phyloP scores from a whole-genome alignment of 1,140 invertebrate species.

The Chrysoperla carnea region DNA sequence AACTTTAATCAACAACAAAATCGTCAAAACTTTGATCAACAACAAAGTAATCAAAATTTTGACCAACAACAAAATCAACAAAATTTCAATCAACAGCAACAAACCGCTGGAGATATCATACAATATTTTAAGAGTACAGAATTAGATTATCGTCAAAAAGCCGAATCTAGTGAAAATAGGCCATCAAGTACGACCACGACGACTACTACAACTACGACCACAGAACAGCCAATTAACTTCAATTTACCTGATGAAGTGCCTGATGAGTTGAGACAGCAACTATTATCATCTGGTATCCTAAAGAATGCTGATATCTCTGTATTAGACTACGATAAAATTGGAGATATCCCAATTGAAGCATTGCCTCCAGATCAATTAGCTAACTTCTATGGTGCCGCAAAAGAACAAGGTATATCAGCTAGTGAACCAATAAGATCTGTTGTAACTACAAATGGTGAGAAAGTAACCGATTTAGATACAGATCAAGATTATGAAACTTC shows the following conservation, averaged over 20 bases:
- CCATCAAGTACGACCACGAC: not conserved
- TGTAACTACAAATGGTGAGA: slow-evolving; percentile 35
- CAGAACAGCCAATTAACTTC: slow-evolving; percentile 31
- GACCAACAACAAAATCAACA: slow-evolving; percentile 1
- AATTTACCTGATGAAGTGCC: slow-evolving; percentile 72
- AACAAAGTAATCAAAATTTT: not conserved
- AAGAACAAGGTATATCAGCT: slow-evolving; percentile 40
- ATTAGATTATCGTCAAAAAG: slow-evolving; percentile 1
- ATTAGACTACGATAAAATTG: slow-evolving; percentile 71
- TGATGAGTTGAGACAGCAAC: slow-evolving; percentile 62
- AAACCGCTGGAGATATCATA: not conserved
- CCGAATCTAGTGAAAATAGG: slow-evolving; percentile 1
- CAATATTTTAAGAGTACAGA: not conserved
- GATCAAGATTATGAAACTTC: slow-evolving; percentile 3
- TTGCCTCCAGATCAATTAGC: slow-evolving; percentile 70
- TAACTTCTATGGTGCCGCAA: slow-evolving; percentile 63
- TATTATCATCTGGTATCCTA: slow-evolving; percentile 67
- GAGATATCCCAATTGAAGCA: slow-evolving; percentile 67
- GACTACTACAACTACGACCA: slow-evolving; percentile 21
- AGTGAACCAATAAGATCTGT: slow-evolving; percentile 46
- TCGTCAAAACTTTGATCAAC: slow-evolving; percentile 5
- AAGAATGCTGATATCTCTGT: slow-evolving; percentile 74
- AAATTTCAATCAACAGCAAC: not conserved
- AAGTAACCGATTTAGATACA: not conserved
- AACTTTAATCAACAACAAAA: slow-evolving; percentile 1